Conservation (phyloP, 2,113 vertebrate species). For the Apteryx owenii region DNA sequence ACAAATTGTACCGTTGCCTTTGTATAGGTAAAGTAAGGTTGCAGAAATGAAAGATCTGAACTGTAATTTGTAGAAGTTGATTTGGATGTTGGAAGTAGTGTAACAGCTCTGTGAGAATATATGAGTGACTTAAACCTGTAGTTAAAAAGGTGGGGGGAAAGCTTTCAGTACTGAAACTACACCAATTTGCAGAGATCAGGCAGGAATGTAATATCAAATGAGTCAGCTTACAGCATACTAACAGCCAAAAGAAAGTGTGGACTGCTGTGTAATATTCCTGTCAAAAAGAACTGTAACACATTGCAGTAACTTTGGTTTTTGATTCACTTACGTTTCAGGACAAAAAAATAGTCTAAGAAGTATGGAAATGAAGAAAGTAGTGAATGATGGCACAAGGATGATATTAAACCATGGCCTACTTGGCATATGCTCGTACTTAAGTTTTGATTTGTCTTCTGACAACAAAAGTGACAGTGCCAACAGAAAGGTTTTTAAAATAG, state of each 20-base stretch:
- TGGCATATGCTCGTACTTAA: background rate
- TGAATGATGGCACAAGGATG: background rate
- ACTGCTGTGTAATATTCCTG: background rate
- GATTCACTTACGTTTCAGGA: too few relatives aligned
- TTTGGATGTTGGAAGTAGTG: background rate
- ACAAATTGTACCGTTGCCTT: background rate
- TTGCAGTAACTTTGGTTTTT: background rate
- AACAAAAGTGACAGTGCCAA: too few relatives aligned
- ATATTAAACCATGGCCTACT: background rate
- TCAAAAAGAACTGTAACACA: background rate
- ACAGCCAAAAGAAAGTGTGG: background rate
- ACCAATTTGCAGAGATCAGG: background rate
- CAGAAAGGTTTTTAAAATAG: background rate
- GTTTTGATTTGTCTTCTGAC: background rate
- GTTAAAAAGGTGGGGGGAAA: background rate
- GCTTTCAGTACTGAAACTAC: background rate
- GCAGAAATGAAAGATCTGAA: background rate
- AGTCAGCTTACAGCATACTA: rapidly evolving
- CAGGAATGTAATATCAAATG: background rate
- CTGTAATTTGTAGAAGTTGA: background rate
- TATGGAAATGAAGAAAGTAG: background rate
- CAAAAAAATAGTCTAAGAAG: background rate
- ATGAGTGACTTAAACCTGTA: background rate
- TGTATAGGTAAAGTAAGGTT: background rate
- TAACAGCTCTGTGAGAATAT: background rate